These are phyloP conservation scores for Seriola rivoliana DNA, from an alignment of 2,113 vertebrate genomes.

Conservation along the genomic window DNA sequence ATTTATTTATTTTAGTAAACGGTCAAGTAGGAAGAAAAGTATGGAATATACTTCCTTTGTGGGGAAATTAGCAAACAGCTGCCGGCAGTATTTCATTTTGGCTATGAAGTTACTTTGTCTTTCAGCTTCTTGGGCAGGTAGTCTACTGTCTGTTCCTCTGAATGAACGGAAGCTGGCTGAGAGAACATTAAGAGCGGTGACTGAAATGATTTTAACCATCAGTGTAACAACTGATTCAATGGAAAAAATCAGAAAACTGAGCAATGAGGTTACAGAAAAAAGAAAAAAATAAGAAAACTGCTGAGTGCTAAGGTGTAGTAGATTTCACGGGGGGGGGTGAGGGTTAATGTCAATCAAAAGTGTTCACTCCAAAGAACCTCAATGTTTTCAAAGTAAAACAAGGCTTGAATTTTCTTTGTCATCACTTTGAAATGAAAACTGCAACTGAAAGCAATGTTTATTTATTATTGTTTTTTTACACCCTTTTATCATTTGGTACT, in stretches of 20 bases:
- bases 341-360: background rate
- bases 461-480: background rate
- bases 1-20: background rate
- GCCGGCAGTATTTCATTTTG: background rate
- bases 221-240: background rate
- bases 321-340: background rate
- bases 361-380: background rate
- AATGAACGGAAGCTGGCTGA: background rate
- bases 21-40: background rate
- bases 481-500: constrained; percentile 12
- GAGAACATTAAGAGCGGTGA: background rate
- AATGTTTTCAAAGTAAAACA: background rate
- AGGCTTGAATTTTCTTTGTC: background rate
- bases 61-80: background rate
- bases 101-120: background rate
- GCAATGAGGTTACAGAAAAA: background rate
- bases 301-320: too few species aligned
- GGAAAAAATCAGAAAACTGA: background rate
- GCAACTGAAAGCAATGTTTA: background rate
- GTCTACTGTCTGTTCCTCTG: background rate
- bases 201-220: background rate
- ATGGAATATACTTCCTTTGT: background rate
- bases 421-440: constrained; percentile 1
- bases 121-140: background rate
- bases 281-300: too few species aligned